phyloP scores from a whole-genome alignment of 2,113 vertebrate species.

The Bettongia penicillata region DNA sequence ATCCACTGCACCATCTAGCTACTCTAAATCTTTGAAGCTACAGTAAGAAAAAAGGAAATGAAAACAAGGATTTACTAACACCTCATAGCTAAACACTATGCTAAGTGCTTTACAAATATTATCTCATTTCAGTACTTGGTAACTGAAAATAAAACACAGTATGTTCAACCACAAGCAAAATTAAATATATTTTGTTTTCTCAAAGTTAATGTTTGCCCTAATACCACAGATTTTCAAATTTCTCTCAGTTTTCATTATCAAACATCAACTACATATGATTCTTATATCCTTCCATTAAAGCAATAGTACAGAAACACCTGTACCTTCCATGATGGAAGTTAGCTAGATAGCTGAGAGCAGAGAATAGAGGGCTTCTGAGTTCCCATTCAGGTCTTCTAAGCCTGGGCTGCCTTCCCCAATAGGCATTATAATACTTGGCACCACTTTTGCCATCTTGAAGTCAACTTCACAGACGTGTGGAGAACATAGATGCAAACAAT shows the following conservation, averaged over 20 bases:
- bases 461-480: not conserved
- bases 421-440: not conserved
- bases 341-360: not conserved
- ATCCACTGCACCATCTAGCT: too few species aligned
- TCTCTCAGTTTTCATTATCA: not conserved
- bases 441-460: not conserved
- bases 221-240: not conserved
- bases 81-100: not conserved
- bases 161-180: not conserved
- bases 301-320: not conserved
- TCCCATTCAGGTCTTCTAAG: not conserved
- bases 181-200: not conserved
- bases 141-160: not conserved
- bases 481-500: not conserved
- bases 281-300: not conserved
- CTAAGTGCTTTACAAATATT: not conserved
- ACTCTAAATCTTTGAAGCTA: not conserved
- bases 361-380: not conserved
- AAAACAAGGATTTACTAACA: not conserved
- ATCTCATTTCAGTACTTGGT: not conserved
- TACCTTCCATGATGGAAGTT: not conserved
- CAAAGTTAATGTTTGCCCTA: not conserved
- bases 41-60: not conserved
- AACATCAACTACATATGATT: not conserved
- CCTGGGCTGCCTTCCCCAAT: not conserved